Evolutionary conservation across 2,113 vertebrate genomes (phyloP), one percentile per base, ranked within the genome.

Genomic region (Scortum barcoo): DNA sequence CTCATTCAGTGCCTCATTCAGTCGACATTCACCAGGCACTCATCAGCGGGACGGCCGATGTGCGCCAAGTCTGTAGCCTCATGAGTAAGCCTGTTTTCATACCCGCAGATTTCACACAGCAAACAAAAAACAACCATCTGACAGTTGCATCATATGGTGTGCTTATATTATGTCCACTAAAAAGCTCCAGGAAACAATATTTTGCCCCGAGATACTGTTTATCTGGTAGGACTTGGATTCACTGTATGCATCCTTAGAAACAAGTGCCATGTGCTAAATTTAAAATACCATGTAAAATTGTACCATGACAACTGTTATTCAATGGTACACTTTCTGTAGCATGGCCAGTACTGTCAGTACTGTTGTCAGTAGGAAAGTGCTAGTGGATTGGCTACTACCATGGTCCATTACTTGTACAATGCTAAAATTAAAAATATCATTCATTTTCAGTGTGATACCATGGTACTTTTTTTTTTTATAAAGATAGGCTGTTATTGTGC

Each of bases 21-120:
- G 78, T 63, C 88, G 88, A 87, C 84, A 81, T 85, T 81, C 78
- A 81, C 54, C 56, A 83, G 84, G 68, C 81, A 42, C 72, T 74
- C 60, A 66, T 85, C 87, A 85, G 70, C 46, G 17, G 79, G 72
- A 77, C 50, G 28, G 74, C 51, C 38, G 20, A 50, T 69, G 30
- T 33, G 10, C 40, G 67, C 73, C 86, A 86, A 76, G 66, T 54
- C 76, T 81, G 60, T 10, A 58, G 78, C 77, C 67, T 77, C 50
- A 30, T 78, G 71, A 79, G 81, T 75, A 69, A 90, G 80, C 53
- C 61, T 81, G 73, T 74, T 87, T 90, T 78, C 58, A 67, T 72
- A 70, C 68, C 74, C 5, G 1, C 12, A 38, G 67, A 89, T 70
- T 84, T 90, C 44, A 72, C 65, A 65, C 46, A 51, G 57, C 12